These are phyloP conservation scores for Abscondita cerata DNA, from an alignment of 2,888 invertebrate species.

Conservation along the genomic window DNA sequence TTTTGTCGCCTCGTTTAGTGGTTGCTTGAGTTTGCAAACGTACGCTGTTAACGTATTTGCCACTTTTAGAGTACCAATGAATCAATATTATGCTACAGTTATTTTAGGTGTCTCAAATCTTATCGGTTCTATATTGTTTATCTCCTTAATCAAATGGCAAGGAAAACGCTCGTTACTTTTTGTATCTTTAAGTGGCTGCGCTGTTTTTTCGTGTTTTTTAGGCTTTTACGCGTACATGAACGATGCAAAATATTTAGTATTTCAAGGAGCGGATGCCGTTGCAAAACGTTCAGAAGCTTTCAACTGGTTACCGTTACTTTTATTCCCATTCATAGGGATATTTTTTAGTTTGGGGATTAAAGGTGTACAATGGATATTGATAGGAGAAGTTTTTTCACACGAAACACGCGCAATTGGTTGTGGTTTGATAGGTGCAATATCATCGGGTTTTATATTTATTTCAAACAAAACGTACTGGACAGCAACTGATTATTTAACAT, in stretches of 20 bases:
- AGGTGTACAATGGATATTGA: constrained; percentile 79
- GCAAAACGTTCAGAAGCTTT: constrained; percentile 3
- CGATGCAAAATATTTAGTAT: background rate
- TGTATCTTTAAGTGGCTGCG: constrained; percentile 71
- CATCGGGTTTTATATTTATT: constrained; percentile 78
- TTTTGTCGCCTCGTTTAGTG: constrained; percentile 77
- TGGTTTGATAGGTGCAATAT: constrained; percentile 74
- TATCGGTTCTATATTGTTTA: constrained; percentile 70
- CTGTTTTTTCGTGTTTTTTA: constrained; percentile 68
- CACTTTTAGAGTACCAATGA: constrained; percentile 73
- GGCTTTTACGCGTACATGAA: constrained; percentile 63
- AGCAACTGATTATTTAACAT: constrained; percentile 67
- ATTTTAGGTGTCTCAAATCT: constrained; percentile 75
- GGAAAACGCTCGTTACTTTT: constrained; percentile 76
- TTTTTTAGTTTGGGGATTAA: constrained; percentile 74
- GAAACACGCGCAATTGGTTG: constrained; percentile 75
- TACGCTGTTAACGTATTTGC: constrained; percentile 79
- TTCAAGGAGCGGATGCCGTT: background rate
- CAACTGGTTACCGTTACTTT: constrained; percentile 72
- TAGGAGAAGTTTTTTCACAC: constrained; percentile 78
- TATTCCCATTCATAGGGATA: constrained; percentile 72
- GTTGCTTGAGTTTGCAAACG: constrained; percentile 76
- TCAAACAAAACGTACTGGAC: constrained; percentile 76
- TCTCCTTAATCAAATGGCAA: constrained; percentile 71
- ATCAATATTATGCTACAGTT: constrained; percentile 78